A percentile compares a stretch with the other conserved stretches of the same genome.
Evolutionary conservation across 2,888 invertebrate genomes (phyloP).

Genomic region (Agrochola lota): DNA sequence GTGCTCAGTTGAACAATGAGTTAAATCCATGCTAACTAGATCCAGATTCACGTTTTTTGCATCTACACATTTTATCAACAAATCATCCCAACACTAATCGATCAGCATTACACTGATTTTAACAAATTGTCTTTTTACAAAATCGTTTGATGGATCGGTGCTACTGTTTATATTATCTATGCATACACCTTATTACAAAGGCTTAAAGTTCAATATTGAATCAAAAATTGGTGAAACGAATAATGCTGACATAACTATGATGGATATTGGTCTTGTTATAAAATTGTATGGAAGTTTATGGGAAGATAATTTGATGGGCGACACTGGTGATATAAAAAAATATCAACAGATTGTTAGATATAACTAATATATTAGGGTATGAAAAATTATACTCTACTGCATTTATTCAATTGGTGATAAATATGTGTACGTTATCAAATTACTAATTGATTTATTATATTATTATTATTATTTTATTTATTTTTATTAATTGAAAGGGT

Average conservation of each 20-base stretch:
- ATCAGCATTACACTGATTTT: slow-evolving; percentile 74
- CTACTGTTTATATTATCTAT: slow-evolving; percentile 70
- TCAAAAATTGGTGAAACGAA: not conserved
- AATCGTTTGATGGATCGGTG: slow-evolving; percentile 75
- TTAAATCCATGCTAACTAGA: slow-evolving; percentile 4
- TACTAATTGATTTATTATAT: no score
- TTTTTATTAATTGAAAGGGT: not conserved
- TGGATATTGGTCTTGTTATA: slow-evolving; percentile 47
- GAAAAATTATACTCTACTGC: not conserved
- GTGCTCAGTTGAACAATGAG: not conserved
- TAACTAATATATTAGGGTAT: not conserved
- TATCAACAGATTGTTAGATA: not conserved
- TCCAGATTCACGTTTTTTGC: slow-evolving; percentile 28
- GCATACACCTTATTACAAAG: slow-evolving; percentile 36
- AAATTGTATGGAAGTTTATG: slow-evolving; percentile 45
- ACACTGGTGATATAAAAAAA: slow-evolving; percentile 22
- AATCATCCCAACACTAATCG: slow-evolving; percentile 63
- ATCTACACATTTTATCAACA: slow-evolving; percentile 4
- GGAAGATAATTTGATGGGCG: slow-evolving; percentile 55
- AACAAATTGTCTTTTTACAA: slow-evolving; percentile 68
- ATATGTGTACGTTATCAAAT: not conserved
- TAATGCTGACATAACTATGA: slow-evolving; percentile 56
- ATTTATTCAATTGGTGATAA: not conserved
- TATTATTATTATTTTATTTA: no score
- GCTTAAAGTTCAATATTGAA: slow-evolving; percentile 22